Evolutionary conservation across 37 sponge, comb jelly and placozoan genomes (phyloP).

Genomic region (Diacarnus erythraeanus): DNA sequence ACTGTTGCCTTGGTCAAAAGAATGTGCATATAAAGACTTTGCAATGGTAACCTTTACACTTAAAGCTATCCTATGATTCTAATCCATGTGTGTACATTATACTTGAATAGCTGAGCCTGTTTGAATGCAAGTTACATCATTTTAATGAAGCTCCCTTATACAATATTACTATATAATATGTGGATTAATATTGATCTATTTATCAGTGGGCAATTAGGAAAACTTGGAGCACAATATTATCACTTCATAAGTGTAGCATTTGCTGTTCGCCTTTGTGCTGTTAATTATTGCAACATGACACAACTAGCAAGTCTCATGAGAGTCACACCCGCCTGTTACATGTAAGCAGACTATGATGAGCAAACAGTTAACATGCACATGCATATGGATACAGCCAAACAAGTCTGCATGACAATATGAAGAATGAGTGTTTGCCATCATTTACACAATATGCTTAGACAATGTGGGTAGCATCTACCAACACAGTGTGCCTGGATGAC

Average conservation of each 20-base stretch:
- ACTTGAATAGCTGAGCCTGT: background rate
- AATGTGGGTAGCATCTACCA: too few relatives aligned
- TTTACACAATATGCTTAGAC: too few relatives aligned
- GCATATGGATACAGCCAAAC: conserved; percentile 9
- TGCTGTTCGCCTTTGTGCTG: background rate
- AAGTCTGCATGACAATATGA: background rate
- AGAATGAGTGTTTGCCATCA: background rate
- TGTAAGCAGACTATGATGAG: background rate
- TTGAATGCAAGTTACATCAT: background rate
- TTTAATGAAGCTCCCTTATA: background rate
- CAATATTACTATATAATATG: too few relatives aligned
- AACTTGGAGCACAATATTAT: background rate
- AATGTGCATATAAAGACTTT: too few relatives aligned
- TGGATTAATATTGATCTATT: too few relatives aligned
- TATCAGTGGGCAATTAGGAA: background rate
- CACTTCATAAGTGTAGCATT: background rate
- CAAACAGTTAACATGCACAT: background rate
- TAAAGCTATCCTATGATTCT: too few relatives aligned
- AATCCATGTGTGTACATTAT: too few relatives aligned
- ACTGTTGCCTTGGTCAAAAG: too few relatives aligned
- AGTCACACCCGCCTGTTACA: background rate
- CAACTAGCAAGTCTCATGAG: background rate
- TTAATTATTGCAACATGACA: background rate
- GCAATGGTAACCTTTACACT: too few relatives aligned
- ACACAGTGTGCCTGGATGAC: too few relatives aligned